Base-by-base conservation (phyloP, 2,888 invertebrate species). In the Drosophila lacicola region DNA sequence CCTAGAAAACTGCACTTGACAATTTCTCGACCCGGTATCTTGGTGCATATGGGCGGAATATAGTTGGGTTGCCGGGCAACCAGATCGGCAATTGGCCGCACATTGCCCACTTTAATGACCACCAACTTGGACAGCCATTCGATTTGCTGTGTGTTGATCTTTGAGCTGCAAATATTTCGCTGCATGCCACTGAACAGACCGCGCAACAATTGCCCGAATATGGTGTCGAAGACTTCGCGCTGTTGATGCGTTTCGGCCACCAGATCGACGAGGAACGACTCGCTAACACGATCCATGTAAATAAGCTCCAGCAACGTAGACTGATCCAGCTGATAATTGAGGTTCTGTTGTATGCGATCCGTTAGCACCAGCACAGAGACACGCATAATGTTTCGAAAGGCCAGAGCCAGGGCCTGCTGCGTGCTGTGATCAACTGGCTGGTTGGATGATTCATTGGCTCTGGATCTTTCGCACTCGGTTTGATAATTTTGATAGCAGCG, bases 1-100 rank as follows among this genome's bases (percentile, higher is more conserved):
- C 98, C 98, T 8, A 99, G 94, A 90, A 95, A 97, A 62, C 97
- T 96, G 49, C 96, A 95, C 55, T 96, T 94, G 0, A 97, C 95
- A 63, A 98, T 94, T 93, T 99, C 99, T 44, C 98, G 94, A 0
- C 99, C 99, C 0, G 94, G 94, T 6, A 96, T 96, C 1, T 95
- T 95, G 2, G 96, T 96, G 78, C 96, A 94, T 2, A 95, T 92
- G 10, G 95, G 94, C 0, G 97, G 97, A 65, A 95, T 90, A 93
- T 96, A 97, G 90, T 97, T 96, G 3, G 94, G 92, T 91, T 95
- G 94, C 70, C 93, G 93, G 0, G 94, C 94, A 53, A 96, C 93
- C 4, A 96, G 90, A 74, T 94, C 93, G 84, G 96, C 96, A 64
- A 98, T 94, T 0, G 98, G 98, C 4, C 98, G 94, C n/a, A 94